Percentiles rank a stretch among this genome's conserved stretches.
These are phyloP conservation scores for Rhipidura dahli DNA, from an alignment of 2,113 vertebrate genomes.

Conservation along the genomic window DNA sequence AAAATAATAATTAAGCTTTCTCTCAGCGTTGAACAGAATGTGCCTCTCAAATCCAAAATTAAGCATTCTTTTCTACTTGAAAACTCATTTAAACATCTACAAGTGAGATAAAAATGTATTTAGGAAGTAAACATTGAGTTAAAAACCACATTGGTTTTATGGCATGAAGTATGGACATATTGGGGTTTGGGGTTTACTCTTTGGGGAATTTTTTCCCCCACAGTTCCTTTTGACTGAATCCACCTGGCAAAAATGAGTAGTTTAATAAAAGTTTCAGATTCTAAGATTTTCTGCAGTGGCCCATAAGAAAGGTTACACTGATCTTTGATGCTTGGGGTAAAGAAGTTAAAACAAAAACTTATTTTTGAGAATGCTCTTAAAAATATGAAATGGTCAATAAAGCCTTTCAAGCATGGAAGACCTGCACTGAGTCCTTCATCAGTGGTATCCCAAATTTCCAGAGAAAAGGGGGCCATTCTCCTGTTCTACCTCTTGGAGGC, in stretches of 20 bases:
- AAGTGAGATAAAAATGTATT: neutral
- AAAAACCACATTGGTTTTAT: neutral
- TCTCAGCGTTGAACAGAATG: neutral
- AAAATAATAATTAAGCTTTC: constrained; percentile 36
- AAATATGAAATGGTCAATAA: neutral
- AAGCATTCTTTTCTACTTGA: neutral
- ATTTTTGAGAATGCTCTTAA: neutral
- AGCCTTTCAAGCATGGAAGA: neutral
- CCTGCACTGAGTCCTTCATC: neutral
- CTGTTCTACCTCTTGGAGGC: neutral
- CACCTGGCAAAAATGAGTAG: neutral
- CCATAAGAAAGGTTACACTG: neutral
- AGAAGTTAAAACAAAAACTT: neutral
- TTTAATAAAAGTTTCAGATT: neutral
- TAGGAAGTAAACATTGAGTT: neutral
- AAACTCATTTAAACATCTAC: neutral
- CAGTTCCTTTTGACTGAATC: neutral
- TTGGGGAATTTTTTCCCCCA: too few species aligned
- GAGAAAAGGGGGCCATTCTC: accelerated
- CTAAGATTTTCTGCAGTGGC: neutral
- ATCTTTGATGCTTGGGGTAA: neutral
- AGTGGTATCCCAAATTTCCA: neutral
- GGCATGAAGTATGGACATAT: neutral
- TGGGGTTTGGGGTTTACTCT: neutral
- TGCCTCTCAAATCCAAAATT: neutral